A percentile compares a stretch with the other conserved stretches of the same genome.
Conservation (phyloP, 2,888 invertebrate species). For the Elysia crispata region DNA sequence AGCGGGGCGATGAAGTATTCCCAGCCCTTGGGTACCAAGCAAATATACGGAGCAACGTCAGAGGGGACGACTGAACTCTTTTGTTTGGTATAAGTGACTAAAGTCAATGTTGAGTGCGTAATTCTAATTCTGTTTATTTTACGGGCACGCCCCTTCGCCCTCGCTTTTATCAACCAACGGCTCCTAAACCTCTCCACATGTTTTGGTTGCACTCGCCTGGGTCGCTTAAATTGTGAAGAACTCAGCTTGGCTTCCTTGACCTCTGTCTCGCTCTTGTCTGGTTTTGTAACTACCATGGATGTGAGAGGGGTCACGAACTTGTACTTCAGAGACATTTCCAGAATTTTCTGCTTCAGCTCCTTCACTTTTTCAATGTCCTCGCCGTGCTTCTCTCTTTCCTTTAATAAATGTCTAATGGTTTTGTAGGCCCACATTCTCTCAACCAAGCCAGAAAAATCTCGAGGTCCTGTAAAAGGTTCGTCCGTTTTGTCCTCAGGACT, state of each 20-base stretch:
- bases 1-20: no score
- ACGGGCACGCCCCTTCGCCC: background rate
- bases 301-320: constrained; percentile 85
- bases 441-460: constrained; percentile 54
- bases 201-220: no score
- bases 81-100: background rate
- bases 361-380: constrained; percentile 46
- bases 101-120: background rate
- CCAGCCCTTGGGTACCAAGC: no score
- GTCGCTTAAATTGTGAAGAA: no score
- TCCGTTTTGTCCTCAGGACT: constrained; percentile 15
- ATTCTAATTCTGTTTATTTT: background rate
- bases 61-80: no score
- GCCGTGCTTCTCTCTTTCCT: constrained; percentile 54
- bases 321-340: constrained; percentile 78
- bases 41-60: no score
- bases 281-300: constrained; percentile 84
- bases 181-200: no score
- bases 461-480: constrained; percentile 47
- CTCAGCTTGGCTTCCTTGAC: no score
- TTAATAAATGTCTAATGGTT: constrained; percentile 64
- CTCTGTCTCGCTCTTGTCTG: constrained; percentile 53
- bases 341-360: constrained; percentile 55
- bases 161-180: constrained; percentile 16
- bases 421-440: constrained; percentile 71